A percentile compares a stretch with the other conserved stretches of the same genome.
Evolutionary conservation across 2,797 vertebrate species (phyloP).

Genomic region (Nothura maculosa): DNA sequence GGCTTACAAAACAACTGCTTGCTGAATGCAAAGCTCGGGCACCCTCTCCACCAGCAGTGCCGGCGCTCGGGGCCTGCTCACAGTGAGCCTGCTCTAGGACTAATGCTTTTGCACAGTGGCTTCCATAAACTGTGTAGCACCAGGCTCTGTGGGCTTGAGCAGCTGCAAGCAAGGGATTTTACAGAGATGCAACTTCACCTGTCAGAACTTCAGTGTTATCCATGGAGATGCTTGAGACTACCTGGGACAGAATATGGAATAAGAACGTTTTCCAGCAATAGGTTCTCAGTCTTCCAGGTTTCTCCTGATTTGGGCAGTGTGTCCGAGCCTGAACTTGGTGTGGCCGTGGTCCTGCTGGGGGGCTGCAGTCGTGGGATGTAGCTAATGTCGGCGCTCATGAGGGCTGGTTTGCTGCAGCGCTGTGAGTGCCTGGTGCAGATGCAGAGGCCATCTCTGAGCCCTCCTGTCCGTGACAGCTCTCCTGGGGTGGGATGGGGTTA

Average conservation of each 20-base stretch:
- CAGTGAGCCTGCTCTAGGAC: background rate
- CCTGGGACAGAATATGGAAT: background rate
- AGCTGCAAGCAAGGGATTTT: background rate
- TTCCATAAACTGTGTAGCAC: background rate
- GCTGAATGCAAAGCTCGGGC: background rate
- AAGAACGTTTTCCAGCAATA: background rate
- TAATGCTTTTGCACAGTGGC: background rate
- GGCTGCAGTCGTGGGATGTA: background rate
- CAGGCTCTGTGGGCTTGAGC: background rate
- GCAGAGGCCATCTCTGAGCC: fast-evolving
- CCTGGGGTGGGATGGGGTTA: background rate
- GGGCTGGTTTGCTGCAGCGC: background rate
- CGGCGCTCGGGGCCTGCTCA: background rate
- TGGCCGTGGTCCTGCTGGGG: background rate
- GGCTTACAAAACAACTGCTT: background rate
- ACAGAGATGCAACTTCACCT: background rate
- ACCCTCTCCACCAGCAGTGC: background rate
- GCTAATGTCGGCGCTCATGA: background rate
- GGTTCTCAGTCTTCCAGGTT: background rate
- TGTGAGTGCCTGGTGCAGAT: background rate
- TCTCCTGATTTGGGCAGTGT: fast-evolving
- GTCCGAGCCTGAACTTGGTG: background rate
- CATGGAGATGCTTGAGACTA: background rate
- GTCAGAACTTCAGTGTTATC: background rate
- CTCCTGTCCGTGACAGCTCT: background rate